A percentile compares a stretch with the other conserved stretches of the same genome.
These are phyloP conservation scores for Chromobotia macracanthus DNA, from an alignment of 2,797 vertebrate species.

Conservation along the genomic window DNA sequence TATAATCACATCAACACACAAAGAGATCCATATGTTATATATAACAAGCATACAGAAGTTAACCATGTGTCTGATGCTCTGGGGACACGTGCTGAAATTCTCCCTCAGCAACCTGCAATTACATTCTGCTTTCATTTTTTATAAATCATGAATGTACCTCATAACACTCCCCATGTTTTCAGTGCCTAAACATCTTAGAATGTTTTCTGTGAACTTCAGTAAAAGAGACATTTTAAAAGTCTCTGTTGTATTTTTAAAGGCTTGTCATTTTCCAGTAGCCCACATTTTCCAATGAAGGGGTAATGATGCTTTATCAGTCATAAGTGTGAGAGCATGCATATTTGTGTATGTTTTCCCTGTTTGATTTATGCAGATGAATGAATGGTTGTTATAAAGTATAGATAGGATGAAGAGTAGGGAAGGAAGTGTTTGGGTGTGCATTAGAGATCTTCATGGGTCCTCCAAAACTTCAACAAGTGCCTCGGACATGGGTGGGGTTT, in stretches of 20 bases:
- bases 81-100: neutral
- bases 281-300: neutral
- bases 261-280: neutral
- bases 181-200: constrained; percentile 12
- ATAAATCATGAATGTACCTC: constrained; percentile 34
- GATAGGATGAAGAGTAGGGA: too few relatives aligned
- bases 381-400: neutral
- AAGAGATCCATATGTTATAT: neutral
- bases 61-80: constrained; percentile 4
- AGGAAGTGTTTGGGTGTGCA: neutral
- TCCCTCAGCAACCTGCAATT: constrained; percentile 33
- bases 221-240: constrained; percentile 13
- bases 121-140: constrained; percentile 19
- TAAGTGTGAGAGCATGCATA: neutral
- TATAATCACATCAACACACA: too few relatives aligned
- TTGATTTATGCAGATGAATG: neutral
- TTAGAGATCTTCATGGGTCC: too few relatives aligned
- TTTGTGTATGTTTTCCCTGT: neutral
- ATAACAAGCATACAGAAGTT: constrained; percentile 28
- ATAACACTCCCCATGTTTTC: constrained; percentile 25
- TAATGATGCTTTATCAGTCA: neutral
- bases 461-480: too few relatives aligned
- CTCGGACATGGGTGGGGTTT: too few relatives aligned
- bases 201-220: constrained; percentile 4
- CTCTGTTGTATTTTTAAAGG: neutral